A percentile compares a stretch with the other conserved stretches of the same genome.
phyloP scores from a whole-genome alignment of 2,797 vertebrate genomes.

The Clarias fuscus region DNA sequence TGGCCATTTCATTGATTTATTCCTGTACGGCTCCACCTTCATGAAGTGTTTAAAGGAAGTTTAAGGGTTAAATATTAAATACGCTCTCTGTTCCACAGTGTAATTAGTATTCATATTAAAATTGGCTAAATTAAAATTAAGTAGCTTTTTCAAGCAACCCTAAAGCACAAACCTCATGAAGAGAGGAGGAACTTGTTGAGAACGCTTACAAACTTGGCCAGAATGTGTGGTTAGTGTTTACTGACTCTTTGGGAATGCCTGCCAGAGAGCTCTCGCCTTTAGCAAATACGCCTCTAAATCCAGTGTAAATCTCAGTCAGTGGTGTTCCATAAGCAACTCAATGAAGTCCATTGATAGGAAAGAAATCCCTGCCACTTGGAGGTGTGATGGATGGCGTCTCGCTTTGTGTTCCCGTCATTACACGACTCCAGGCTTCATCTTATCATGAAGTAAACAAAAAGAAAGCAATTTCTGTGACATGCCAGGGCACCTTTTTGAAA shows the following conservation, averaged over 20 bases:
- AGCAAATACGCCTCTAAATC: slow-evolving; percentile 72
- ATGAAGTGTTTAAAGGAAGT: no score
- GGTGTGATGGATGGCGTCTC: slow-evolving; percentile 51
- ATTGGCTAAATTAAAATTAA: not conserved
- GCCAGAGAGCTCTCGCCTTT: slow-evolving; percentile 63
- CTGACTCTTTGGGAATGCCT: slow-evolving; percentile 59
- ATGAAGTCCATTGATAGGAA: slow-evolving; percentile 56
- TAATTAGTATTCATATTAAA: slow-evolving; percentile 11
- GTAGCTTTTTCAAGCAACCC: not conserved
- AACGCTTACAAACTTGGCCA: slow-evolving; percentile 26
- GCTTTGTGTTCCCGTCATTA: slow-evolving; percentile 40
- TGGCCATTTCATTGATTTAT: not conserved
- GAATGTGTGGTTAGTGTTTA: slow-evolving; percentile 54
- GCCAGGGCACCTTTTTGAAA: slow-evolving; percentile 15
- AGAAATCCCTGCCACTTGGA: slow-evolving; percentile 44
- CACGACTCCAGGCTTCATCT: slow-evolving; percentile 31
- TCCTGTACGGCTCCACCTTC: no score
- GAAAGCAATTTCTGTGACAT: slow-evolving; percentile 6
- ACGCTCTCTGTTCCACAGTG: slow-evolving; percentile 10
- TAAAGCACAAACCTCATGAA: not conserved
- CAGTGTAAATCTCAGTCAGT: slow-evolving; percentile 61
- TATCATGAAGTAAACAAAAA: slow-evolving; percentile 15
- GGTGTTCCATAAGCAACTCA: slow-evolving; percentile 52
- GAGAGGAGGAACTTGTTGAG: slow-evolving; percentile 8
- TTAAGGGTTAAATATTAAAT: slow-evolving; percentile 1